These are phyloP conservation scores for Crambe crambe DNA, from an alignment of 37 sponge, comb jelly and placozoan species.

Conservation along the genomic window DNA sequence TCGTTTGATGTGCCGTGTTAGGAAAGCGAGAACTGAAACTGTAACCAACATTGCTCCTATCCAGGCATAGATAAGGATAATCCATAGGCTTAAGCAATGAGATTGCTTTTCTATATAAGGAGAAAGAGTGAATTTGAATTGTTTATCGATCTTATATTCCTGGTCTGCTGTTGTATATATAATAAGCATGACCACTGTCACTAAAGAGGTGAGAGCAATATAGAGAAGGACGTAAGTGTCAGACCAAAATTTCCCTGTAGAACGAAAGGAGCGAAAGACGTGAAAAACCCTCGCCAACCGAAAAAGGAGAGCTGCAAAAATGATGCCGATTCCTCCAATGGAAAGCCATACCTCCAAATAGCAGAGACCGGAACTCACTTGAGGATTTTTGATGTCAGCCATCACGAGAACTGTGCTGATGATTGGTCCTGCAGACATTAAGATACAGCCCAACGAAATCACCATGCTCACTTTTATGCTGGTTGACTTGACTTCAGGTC, in stretches of 20 bases:
- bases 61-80: neutral
- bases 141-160: too few species aligned
- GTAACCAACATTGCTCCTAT: neutral
- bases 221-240: too few species aligned
- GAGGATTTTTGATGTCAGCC: neutral
- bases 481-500: slow-evolving; percentile 42
- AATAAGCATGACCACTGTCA: too few species aligned
- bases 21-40: slow-evolving; percentile 29
- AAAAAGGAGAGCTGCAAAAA: slow-evolving; percentile 19
- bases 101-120: too few species aligned
- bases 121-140: too few species aligned
- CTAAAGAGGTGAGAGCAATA: too few species aligned
- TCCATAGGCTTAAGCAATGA: slow-evolving; percentile 6
- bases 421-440: slow-evolving; percentile 6
- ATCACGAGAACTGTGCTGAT: neutral
- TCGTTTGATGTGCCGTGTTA: slow-evolving; percentile 33
- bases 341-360: slow-evolving; percentile 17
- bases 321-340: slow-evolving; percentile 10
- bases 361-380: slow-evolving; percentile 10
- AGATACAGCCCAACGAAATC: slow-evolving; percentile 28
- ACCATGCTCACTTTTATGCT: slow-evolving; percentile 30
- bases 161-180: too few species aligned
- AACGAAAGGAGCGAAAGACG: slow-evolving; percentile 6
- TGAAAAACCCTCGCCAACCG: slow-evolving; percentile 10
- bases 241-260: slow-evolving; percentile 23